Evolutionary conservation across 1,140 invertebrate species (phyloP).

Genomic region (Lutraria rhynchaena): DNA sequence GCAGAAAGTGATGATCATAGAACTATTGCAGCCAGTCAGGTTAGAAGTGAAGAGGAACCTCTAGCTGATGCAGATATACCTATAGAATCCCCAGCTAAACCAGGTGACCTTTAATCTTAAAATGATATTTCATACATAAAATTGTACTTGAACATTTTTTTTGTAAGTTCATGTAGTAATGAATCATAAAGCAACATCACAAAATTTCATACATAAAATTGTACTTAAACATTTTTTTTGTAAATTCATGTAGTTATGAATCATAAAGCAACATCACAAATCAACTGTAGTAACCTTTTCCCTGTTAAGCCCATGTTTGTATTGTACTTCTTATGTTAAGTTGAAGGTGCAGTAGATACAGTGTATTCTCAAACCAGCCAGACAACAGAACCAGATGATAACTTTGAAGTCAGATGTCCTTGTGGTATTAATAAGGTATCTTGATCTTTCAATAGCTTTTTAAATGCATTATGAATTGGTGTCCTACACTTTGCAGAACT

Average conservation of each 20-base stretch:
- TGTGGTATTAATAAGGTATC: constrained; percentile 81
- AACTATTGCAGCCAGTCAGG: neutral
- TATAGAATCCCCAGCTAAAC: constrained; percentile 58
- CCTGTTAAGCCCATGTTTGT: too few species aligned
- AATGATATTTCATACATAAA: neutral
- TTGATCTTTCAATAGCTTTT: too few species aligned
- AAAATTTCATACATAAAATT: too few species aligned
- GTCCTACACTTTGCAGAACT: too few species aligned
- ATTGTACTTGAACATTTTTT: neutral
- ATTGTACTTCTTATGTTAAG: constrained; percentile 1
- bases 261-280: too few species aligned
- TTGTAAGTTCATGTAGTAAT: too few species aligned
- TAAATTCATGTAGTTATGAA: too few species aligned
- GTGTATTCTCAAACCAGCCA: constrained; percentile 61
- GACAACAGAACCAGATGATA: constrained; percentile 62
- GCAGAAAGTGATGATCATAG: too few species aligned
- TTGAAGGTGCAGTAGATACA: constrained; percentile 59
- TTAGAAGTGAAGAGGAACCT: constrained; percentile 21
- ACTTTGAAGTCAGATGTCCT: constrained; percentile 77
- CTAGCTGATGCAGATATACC: constrained; percentile 52
- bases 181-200: neutral
- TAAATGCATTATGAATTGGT: too few species aligned
- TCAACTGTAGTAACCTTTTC: too few species aligned
- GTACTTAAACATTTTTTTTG: too few species aligned
- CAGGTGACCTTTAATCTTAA: constrained; percentile 39